phyloP scores from a whole-genome alignment of 2,113 vertebrate genomes.

The Axis porcinus region DNA sequence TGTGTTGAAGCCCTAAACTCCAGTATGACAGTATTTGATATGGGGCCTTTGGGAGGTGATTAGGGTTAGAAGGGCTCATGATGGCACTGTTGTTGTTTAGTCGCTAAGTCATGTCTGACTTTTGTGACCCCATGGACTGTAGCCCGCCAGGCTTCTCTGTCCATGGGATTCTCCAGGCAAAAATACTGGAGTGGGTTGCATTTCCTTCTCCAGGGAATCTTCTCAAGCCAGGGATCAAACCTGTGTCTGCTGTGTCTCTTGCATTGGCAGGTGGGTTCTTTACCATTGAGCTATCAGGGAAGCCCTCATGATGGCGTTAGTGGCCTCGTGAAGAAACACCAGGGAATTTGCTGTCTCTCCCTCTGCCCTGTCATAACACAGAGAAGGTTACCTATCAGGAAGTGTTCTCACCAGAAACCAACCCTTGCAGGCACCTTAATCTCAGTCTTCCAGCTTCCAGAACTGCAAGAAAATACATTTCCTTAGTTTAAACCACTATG shows the following conservation, averaged over 20 bases:
- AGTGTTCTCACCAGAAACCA: not conserved
- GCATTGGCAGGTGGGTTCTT: not conserved
- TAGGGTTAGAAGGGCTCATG: not conserved
- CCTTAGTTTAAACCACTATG: not conserved
- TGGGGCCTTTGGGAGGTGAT: not conserved
- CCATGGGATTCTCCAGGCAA: not conserved
- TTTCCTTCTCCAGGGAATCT: not conserved
- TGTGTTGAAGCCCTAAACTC: not conserved
- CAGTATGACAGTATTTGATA: not conserved
- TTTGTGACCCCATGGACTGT: not conserved
- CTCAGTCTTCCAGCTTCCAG: not conserved
- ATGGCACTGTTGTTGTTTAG: not conserved
- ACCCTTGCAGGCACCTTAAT: not conserved
- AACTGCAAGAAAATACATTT: not conserved
- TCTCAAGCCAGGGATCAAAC: not conserved
- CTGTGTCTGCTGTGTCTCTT: not conserved
- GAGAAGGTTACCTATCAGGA: not conserved
- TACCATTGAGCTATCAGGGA: not conserved
- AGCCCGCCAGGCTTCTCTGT: not conserved
- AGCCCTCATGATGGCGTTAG: not conserved
- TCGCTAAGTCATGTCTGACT: not conserved
- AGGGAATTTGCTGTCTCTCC: not conserved
- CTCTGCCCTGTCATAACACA: not conserved
- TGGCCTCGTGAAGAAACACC: not conserved
- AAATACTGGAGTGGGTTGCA: not conserved